Conservation (phyloP, 1,140 invertebrate genomes). For the Oreohelix idahoensis region DNA sequence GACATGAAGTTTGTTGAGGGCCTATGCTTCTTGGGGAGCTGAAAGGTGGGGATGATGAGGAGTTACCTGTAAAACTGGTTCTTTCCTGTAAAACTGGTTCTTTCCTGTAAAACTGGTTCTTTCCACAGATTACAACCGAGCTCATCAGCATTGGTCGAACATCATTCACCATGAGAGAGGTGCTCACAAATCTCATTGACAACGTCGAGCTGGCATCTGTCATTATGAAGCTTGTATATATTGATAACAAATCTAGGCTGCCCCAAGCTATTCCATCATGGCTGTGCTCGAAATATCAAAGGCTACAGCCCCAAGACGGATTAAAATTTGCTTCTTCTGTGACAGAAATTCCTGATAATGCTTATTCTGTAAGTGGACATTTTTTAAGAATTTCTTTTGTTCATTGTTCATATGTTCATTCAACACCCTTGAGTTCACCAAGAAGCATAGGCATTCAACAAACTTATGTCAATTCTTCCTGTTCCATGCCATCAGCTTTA, state of each 20-base stretch:
- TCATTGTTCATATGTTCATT: too few relatives aligned
- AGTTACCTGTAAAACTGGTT: too few relatives aligned
- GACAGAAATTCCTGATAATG: neutral
- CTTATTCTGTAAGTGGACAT: neutral
- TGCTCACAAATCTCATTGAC: conserved; percentile 31
- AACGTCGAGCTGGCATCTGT: conserved; percentile 27
- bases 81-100: too few relatives aligned
- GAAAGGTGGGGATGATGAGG: too few relatives aligned
- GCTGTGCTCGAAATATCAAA: conserved; percentile 5
- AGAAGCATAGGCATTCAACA: too few relatives aligned
- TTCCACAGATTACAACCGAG: conserved; percentile 23
- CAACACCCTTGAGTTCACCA: too few relatives aligned
- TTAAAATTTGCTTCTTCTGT: neutral
- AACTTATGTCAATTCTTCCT: too few relatives aligned
- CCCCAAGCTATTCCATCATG: conserved; percentile 11
- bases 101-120: neutral
- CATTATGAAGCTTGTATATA: conserved; percentile 18
- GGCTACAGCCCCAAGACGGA: neutral
- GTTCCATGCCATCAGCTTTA: too few relatives aligned
- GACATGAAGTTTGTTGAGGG: too few relatives aligned
- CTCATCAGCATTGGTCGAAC: conserved; percentile 19
- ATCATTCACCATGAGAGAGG: conserved; percentile 20
- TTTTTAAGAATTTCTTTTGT: neutral
- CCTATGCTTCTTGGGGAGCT: too few relatives aligned
- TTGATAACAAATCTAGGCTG: neutral